phyloP scores from a whole-genome alignment of 2,888 invertebrate species.

The Drepanosiphum platanoidis region DNA sequence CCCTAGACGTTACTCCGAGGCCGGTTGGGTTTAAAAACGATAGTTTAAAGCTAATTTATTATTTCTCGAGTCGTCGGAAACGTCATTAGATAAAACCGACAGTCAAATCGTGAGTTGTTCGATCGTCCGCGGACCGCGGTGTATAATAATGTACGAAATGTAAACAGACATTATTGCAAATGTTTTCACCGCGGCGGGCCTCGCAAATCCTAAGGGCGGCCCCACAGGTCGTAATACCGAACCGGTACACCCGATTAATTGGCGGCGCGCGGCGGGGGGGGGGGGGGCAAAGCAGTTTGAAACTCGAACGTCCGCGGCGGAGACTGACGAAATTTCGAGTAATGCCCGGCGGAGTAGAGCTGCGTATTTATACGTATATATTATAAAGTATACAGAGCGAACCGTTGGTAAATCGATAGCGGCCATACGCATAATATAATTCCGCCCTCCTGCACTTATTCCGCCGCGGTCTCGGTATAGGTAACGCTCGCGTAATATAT shows the following conservation, averaged over 20 bases:
- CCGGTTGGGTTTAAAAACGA: no score
- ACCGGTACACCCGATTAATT: not conserved
- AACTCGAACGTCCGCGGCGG: not conserved
- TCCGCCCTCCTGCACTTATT: slow-evolving; percentile 23
- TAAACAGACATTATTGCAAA: no score
- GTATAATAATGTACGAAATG: no score
- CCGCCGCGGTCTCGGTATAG: not conserved
- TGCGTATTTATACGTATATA: not conserved
- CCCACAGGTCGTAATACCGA: no score
- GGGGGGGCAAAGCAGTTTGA: not conserved
- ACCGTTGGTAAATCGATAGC: slow-evolving; percentile 50
- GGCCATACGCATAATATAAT: slow-evolving; percentile 49
- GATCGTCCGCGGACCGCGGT: no score
- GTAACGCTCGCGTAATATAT: not conserved
- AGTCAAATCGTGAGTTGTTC: no score
- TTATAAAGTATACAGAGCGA: not conserved
- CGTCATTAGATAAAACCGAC: no score
- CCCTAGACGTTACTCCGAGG: no score
- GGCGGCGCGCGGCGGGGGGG: not conserved
- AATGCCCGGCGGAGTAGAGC: not conserved
- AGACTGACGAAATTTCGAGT: slow-evolving; percentile 24
- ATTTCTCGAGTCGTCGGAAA: no score
- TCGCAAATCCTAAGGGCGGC: no score
- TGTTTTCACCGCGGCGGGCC: no score
- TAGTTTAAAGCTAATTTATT: no score